Evolutionary conservation across 2,888 invertebrate species (phyloP).

Genomic region (Tetragonula carbonaria): DNA sequence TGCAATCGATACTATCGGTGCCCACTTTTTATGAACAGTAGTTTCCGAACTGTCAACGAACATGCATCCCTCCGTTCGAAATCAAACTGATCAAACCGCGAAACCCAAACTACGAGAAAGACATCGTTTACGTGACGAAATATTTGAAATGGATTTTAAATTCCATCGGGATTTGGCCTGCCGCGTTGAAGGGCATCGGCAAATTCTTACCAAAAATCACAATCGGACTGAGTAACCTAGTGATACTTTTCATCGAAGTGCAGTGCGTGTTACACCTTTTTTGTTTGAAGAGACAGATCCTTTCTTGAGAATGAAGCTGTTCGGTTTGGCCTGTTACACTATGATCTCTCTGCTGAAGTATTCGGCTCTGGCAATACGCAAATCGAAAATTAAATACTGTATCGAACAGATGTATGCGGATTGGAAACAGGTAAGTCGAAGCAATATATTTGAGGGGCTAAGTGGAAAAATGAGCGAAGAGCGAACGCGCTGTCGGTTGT

Average conservation of each 20-base stretch:
- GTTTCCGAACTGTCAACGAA: background rate
- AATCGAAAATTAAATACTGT: conserved; percentile 61
- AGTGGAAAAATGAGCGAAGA: background rate
- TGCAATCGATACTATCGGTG: conserved; percentile 52
- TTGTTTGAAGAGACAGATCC: conserved; percentile 60
- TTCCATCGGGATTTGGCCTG: conserved; percentile 56
- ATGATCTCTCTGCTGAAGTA: conserved; percentile 69
- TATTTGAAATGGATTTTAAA: conserved; percentile 62
- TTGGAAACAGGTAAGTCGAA: conserved; percentile 63
- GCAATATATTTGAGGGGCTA: background rate
- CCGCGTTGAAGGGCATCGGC: background rate
- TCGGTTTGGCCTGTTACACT: conserved; percentile 67
- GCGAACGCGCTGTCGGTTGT: background rate
- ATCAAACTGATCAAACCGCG: background rate
- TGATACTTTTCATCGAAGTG: conserved; percentile 66
- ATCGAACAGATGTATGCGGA: conserved; percentile 66
- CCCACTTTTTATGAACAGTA: conserved; percentile 31
- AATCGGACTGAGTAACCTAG: conserved; percentile 33
- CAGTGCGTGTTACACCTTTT: conserved; percentile 66
- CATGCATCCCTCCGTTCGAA: background rate
- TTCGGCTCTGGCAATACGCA: conserved; percentile 54
- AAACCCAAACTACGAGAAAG: conserved; percentile 21
- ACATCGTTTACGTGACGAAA: conserved; percentile 42
- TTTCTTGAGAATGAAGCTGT: conserved; percentile 51
- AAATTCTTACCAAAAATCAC: conserved; percentile 21